Conservation (phyloP, 1,140 invertebrate genomes). For the Drosophila pachea region DNA sequence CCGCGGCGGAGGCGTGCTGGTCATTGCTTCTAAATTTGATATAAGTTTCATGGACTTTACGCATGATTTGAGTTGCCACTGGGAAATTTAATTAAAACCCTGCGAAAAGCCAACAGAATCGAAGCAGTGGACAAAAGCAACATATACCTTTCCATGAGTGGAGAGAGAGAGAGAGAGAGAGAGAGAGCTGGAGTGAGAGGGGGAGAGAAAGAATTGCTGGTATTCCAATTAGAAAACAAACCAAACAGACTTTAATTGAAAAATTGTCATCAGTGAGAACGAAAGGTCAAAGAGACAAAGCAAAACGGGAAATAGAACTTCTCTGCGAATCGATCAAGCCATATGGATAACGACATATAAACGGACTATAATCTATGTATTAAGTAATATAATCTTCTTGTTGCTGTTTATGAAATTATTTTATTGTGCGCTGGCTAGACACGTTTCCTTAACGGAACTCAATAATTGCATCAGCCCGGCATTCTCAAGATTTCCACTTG, state of each 20-base stretch:
- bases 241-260: conserved; percentile 48
- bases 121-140: conserved; percentile 12
- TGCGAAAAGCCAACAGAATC: conserved; percentile 30
- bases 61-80: conserved; percentile 63
- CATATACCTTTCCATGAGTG: conserved; percentile 7
- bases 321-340: too few species aligned
- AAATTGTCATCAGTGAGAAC: conserved; percentile 27
- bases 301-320: too few species aligned
- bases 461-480: neutral
- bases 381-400: too few species aligned
- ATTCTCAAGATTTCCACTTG: too few species aligned
- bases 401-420: too few species aligned
- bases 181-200: conserved; percentile 2
- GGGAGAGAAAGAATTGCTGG: conserved; percentile 9
- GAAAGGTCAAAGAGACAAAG: conserved; percentile 14
- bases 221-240: conserved; percentile 67
- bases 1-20: neutral
- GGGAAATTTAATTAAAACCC: conserved; percentile 61
- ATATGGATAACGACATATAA: too few species aligned
- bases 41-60: conserved; percentile 61
- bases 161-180: conserved; percentile 14
- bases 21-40: conserved; percentile 44
- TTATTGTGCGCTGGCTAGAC: too few species aligned
- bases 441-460: neutral
- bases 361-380: too few species aligned